A percentile compares a stretch with the other conserved stretches of the same genome.
These are phyloP conservation scores for Pangasius sanitwongsei DNA, from an alignment of 2,797 vertebrate species.

Conservation along the genomic window DNA sequence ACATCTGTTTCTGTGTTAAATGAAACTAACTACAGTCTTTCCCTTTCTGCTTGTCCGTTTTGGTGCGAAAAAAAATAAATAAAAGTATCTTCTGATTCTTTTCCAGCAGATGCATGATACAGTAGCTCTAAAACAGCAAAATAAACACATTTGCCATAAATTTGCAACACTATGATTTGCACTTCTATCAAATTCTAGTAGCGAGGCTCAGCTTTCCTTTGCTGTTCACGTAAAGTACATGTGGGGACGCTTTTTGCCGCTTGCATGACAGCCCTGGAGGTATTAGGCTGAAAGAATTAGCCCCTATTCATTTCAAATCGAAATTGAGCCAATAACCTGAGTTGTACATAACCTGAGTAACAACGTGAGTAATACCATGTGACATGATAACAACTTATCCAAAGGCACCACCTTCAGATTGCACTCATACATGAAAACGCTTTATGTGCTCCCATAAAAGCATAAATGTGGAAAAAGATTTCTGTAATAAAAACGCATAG, in stretches of 20 bases:
- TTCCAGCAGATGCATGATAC: no score
- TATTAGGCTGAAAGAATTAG: not conserved
- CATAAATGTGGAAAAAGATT: no score
- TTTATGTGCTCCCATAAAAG: not conserved
- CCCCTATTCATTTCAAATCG: not conserved
- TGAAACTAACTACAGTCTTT: no score
- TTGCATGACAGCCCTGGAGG: not conserved
- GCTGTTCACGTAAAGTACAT: not conserved
- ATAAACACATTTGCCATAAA: no score
- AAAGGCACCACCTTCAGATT: not conserved
- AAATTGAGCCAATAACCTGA: not conserved
- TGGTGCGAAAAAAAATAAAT: no score
- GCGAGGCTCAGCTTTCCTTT: not conserved
- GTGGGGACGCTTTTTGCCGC: not conserved
- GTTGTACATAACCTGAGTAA: not conserved
- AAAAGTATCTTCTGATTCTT: no score
- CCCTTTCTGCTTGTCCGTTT: no score
- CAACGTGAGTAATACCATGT: not conserved
- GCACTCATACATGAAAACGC: not conserved
- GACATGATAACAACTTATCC: not conserved
- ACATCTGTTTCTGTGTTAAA: not conserved
- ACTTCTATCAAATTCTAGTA: not conserved
- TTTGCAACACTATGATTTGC: not conserved
- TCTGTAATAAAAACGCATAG: not conserved
- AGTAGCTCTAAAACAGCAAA: no score